phyloP scores from a whole-genome alignment of 1,140 invertebrate species.

The Argopecten irradians region DNA sequence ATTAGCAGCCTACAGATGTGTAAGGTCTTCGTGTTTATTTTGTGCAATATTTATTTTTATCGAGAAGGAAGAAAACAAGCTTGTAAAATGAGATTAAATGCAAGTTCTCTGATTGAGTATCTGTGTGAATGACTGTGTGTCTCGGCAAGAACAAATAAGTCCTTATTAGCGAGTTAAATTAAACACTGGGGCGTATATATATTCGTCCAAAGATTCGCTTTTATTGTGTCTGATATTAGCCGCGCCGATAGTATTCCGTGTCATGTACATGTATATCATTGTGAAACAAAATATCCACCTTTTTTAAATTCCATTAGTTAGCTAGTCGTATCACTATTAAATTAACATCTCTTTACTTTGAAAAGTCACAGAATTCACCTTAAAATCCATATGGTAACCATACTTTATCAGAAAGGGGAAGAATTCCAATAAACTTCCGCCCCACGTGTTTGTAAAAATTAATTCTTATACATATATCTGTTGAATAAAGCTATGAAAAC shows the following conservation, averaged over 20 bases:
- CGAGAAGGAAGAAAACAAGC: not conserved
- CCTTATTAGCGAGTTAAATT: not conserved
- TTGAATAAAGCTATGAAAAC: too few species aligned
- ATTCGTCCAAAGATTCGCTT: not conserved
- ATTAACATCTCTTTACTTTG: not conserved
- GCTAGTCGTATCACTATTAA: not conserved
- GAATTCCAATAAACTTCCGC: too few species aligned
- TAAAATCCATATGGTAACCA: not conserved
- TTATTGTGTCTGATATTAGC: not conserved
- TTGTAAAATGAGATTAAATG: not conserved
- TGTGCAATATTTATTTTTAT: slow-evolving; percentile 18
- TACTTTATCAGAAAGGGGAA: not conserved
- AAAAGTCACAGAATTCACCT: not conserved
- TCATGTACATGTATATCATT: not conserved
- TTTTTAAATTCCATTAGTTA: not conserved
- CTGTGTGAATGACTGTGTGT: not conserved
- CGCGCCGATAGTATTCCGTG: not conserved
- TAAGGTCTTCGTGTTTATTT: not conserved
- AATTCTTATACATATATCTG: too few species aligned
- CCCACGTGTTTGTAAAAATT: too few species aligned
- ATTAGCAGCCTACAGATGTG: not conserved
- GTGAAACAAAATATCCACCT: not conserved
- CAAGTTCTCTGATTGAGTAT: not conserved
- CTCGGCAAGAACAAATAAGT: too few species aligned
- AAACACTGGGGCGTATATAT: not conserved